These are phyloP conservation scores for Cromileptes altivelis DNA, from an alignment of 2,113 vertebrate species.

Conservation along the genomic window DNA sequence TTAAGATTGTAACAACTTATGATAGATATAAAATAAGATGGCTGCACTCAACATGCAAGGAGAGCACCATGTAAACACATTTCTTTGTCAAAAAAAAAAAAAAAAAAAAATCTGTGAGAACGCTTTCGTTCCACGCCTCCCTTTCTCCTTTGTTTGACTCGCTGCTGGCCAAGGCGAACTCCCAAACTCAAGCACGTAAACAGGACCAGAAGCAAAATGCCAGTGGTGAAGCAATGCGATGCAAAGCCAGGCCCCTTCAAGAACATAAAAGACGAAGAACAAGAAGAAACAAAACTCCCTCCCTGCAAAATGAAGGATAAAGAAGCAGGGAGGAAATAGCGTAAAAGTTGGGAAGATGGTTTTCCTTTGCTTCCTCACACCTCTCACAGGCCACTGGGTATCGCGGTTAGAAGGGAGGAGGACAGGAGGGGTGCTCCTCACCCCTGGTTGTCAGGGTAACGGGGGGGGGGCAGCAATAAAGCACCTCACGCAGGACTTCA, in stretches of 20 bases:
- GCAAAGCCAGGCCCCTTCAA: slow-evolving; percentile 35
- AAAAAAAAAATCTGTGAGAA: background rate
- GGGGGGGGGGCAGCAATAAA: background rate
- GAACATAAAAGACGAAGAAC: background rate
- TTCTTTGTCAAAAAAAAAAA: slow-evolving; percentile 22
- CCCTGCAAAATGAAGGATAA: background rate
- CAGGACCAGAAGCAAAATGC: slow-evolving; percentile 47
- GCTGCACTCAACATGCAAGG: slow-evolving; percentile 69
- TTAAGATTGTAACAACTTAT: slow-evolving; percentile 38
- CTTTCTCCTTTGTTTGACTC: slow-evolving; percentile 1
- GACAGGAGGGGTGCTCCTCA: slow-evolving; percentile 28
- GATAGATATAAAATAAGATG: slow-evolving; percentile 48
- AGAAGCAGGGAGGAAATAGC: slow-evolving; percentile 2
- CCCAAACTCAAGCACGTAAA: slow-evolving; percentile 38
- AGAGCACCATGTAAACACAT: slow-evolving; percentile 63
- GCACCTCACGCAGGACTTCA: slow-evolving; percentile 65
- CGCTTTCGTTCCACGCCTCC: background rate
- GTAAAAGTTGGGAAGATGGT: slow-evolving; percentile 22
- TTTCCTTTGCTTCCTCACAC: slow-evolving; percentile 3
- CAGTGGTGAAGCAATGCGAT: slow-evolving; percentile 40
- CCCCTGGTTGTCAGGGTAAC: slow-evolving; percentile 1
- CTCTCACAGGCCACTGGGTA: slow-evolving; percentile 36
- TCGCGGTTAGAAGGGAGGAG: slow-evolving; percentile 7
- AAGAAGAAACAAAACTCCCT: slow-evolving; percentile 2
- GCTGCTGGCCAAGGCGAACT: slow-evolving; percentile 20